phyloP scores from a whole-genome alignment of 2,113 vertebrate genomes.

The Gambusia holbrooki region DNA sequence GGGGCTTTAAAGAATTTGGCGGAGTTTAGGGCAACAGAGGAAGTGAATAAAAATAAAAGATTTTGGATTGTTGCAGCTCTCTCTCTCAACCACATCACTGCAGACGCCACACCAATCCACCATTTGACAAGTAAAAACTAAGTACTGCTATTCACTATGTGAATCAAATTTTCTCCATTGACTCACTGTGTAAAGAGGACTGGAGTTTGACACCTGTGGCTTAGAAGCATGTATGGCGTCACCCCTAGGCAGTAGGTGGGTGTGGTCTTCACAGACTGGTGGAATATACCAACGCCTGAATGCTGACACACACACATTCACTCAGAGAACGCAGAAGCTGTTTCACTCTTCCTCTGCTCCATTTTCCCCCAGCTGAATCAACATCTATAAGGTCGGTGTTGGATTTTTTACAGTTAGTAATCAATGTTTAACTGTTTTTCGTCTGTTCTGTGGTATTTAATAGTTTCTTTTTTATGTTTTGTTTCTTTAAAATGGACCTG shows the following conservation, averaged over 20 bases:
- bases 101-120: no score
- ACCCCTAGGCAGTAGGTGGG: conserved; percentile 61
- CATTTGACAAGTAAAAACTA: no score
- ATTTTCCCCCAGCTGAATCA: conserved; percentile 3
- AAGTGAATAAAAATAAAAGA: no score
- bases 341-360: conserved; percentile 6
- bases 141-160: no score
- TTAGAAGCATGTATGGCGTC: conserved; percentile 8
- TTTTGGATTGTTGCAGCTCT: no score
- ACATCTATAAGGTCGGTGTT: conserved; percentile 13
- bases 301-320: conserved; percentile 29
- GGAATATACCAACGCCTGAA: conserved; percentile 63
- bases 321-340: conserved; percentile 17
- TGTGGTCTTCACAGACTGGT: conserved; percentile 57
- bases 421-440: background rate
- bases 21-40: no score
- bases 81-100: no score
- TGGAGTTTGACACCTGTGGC: no score
- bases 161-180: no score
- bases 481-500: background rate
- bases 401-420: conserved; percentile 7
- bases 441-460: background rate
- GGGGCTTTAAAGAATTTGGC: no score
- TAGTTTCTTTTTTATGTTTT: background rate
- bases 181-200: no score